Conservation (phyloP, 2,888 invertebrate genomes). For the Schrankia costaestrigalis region DNA sequence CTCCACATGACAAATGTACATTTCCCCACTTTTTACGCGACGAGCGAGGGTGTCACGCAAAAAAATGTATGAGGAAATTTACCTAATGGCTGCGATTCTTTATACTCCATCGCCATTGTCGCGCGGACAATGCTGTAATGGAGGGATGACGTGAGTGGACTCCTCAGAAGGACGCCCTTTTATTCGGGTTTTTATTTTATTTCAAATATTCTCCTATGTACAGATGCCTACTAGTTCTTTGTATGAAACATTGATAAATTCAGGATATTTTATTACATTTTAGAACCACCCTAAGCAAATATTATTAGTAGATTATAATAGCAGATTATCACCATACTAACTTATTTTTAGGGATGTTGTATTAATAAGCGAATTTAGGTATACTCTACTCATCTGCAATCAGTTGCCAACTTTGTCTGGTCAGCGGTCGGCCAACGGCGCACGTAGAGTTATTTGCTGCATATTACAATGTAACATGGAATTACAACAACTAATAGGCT, state of each 20-base stretch:
- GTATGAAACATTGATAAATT: slow-evolving; percentile 31
- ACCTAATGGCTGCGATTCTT: slow-evolving; percentile 80
- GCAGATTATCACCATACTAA: too few relatives aligned
- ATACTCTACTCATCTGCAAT: too few relatives aligned
- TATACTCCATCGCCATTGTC: slow-evolving; percentile 75
- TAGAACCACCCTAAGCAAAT: too few relatives aligned
- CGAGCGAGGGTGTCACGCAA: slow-evolving; percentile 76
- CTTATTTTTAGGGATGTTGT: too few relatives aligned
- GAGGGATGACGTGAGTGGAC: slow-evolving; percentile 76
- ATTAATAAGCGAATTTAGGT: too few relatives aligned
- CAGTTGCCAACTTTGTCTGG: too few relatives aligned
- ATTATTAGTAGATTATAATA: too few relatives aligned
- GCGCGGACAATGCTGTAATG: slow-evolving; percentile 76
- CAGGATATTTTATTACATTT: too few relatives aligned
- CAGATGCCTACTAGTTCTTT: slow-evolving; percentile 35
- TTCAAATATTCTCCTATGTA: slow-evolving; percentile 48
- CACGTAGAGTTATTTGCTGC: too few relatives aligned
- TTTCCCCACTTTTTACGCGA: slow-evolving; percentile 63
- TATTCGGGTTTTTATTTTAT: slow-evolving; percentile 52
- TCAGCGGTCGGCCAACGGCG: too few relatives aligned
- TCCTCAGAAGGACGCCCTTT: slow-evolving; percentile 42
- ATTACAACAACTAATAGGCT: too few relatives aligned
- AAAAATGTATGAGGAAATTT: slow-evolving; percentile 81
- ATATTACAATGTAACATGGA: too few relatives aligned
- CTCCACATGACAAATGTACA: slow-evolving; percentile 71